Evolutionary conservation across 2,888 invertebrate genomes (phyloP).

Genomic region (Azorinus chamasolen): DNA sequence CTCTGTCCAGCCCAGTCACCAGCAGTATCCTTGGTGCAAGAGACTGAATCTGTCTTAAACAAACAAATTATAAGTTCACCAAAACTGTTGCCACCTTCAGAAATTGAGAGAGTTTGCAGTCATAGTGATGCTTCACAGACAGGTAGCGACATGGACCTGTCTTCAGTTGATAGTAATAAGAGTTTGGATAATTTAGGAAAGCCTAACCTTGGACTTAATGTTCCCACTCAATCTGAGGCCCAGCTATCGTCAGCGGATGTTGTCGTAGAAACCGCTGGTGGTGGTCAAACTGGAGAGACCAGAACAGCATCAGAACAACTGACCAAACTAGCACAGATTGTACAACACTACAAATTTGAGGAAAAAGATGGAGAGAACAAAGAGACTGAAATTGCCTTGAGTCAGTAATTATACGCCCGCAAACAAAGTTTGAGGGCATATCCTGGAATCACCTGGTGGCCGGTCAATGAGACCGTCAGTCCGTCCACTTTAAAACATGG

Average conservation of each 20-base stretch:
- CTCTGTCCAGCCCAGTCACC: slow-evolving; percentile 79
- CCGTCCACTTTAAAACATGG: no score
- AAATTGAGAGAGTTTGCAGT: slow-evolving; percentile 64
- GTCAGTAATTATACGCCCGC: neutral
- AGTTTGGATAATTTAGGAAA: slow-evolving; percentile 50
- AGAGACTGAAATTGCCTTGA: neutral
- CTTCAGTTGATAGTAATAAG: slow-evolving; percentile 29
- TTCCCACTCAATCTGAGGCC: slow-evolving; percentile 47
- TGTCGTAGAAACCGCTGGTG: slow-evolving; percentile 29
- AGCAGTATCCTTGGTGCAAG: slow-evolving; percentile 75
- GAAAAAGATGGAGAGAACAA: slow-evolving; percentile 40
- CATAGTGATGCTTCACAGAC: slow-evolving; percentile 57
- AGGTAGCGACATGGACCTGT: slow-evolving; percentile 46
- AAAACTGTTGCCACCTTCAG: slow-evolving; percentile 77
- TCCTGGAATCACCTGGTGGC: no score
- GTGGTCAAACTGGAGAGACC: neutral
- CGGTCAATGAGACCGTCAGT: no score
- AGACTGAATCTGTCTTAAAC: slow-evolving; percentile 47
- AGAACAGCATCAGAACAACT: slow-evolving; percentile 76
- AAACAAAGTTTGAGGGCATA: no score
- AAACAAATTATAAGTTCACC: slow-evolving; percentile 60
- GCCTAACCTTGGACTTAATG: slow-evolving; percentile 58
- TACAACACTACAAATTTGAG: slow-evolving; percentile 79
- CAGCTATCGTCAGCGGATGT: slow-evolving; percentile 57
- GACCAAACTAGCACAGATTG: slow-evolving; percentile 81